Percentiles rank a stretch among this genome's conserved stretches.
These are phyloP conservation scores for Hyles euphorbiae DNA, from an alignment of 1,140 invertebrate species.

Conservation along the genomic window DNA sequence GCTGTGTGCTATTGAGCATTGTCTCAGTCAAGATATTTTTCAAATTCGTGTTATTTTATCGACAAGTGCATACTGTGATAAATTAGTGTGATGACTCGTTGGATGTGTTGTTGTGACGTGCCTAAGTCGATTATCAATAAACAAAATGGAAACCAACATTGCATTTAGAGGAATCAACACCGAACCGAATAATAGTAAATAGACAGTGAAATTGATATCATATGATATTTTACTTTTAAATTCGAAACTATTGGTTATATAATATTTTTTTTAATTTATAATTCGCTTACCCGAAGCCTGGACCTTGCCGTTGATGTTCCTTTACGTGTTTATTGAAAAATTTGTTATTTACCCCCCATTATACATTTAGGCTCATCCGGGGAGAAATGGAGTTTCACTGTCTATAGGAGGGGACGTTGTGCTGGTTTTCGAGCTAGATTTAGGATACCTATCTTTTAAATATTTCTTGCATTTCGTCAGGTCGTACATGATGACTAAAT, in stretches of 20 bases:
- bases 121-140: too few relatives aligned
- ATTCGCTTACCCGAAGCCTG: slow-evolving; percentile 53
- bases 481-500: too few relatives aligned
- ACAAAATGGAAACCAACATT: slow-evolving; percentile 60
- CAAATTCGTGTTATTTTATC: too few relatives aligned
- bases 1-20: too few relatives aligned
- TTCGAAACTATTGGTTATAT: slow-evolving; percentile 64
- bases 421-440: too few relatives aligned
- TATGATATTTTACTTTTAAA: slow-evolving; percentile 67
- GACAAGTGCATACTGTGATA: too few relatives aligned
- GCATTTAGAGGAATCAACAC: slow-evolving; percentile 71
- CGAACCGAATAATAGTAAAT: slow-evolving; percentile 69
- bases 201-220: slow-evolving; percentile 74
- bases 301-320: slow-evolving; percentile 53
- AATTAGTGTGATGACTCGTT: too few relatives aligned
- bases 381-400: slow-evolving; percentile 47
- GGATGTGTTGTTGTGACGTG: too few relatives aligned
- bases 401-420: slow-evolving; percentile 42
- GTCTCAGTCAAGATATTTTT: too few relatives aligned
- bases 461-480: neutral
- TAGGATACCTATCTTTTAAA: too few relatives aligned
- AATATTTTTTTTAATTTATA: slow-evolving; percentile 29
- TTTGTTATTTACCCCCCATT: slow-evolving; percentile 42
- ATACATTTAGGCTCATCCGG: too few relatives aligned
- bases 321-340: slow-evolving; percentile 72